phyloP scores from a whole-genome alignment of 2,113 vertebrate species.

The Propithecus coquereli region DNA sequence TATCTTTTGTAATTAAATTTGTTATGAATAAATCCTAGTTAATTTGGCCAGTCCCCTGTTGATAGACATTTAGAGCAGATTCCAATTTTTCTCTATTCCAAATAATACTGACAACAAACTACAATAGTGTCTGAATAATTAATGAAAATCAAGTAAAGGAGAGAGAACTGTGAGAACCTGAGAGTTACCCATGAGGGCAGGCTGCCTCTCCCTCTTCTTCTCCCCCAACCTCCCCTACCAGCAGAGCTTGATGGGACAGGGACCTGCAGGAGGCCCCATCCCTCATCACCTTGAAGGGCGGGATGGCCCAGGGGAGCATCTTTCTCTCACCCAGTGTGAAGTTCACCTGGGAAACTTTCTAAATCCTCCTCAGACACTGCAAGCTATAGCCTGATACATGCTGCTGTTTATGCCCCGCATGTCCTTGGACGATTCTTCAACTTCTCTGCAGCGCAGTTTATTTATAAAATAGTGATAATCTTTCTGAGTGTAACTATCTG shows the following conservation, averaged over 20 bases:
- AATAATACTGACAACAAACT: background rate
- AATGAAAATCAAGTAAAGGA: background rate
- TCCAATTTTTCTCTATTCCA: background rate
- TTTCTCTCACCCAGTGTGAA: background rate
- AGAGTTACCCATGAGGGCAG: background rate
- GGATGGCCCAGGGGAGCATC: background rate
- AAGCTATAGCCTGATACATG: background rate
- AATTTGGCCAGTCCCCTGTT: background rate
- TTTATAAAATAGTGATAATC: background rate
- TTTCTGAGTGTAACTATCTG: background rate
- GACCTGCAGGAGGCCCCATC: background rate
- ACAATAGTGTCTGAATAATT: background rate
- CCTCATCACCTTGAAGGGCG: background rate
- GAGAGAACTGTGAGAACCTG: background rate
- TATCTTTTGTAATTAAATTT: conserved; percentile 13
- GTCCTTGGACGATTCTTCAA: background rate
- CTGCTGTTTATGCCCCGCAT: background rate
- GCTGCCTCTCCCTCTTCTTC: background rate
- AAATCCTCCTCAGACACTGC: background rate
- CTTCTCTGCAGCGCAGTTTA: background rate
- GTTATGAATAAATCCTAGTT: conserved; percentile 6
- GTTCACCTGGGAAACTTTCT: background rate
- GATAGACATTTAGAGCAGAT: background rate
- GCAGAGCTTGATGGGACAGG: background rate
- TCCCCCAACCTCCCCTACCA: background rate